Conservation (phyloP, 1,140 invertebrate species). For the Fopius arisanus region DNA sequence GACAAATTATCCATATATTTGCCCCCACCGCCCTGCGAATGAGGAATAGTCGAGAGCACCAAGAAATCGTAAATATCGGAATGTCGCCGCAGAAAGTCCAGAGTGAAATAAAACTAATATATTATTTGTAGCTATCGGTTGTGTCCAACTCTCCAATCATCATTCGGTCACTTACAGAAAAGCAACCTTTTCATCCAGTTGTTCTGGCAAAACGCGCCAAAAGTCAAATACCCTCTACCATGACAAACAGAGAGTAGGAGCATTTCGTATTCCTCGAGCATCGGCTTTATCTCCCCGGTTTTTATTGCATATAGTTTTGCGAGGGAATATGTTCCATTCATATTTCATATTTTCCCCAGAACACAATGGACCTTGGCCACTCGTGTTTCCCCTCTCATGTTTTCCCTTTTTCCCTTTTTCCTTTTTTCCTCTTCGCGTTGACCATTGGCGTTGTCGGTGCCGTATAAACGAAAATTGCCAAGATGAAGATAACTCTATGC, state of each 20-base stretch:
- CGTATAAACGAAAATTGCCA: conserved; percentile 31
- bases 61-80: conserved; percentile 22
- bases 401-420: conserved; percentile 7
- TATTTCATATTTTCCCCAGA: conserved; percentile 59
- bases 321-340: conserved; percentile 64
- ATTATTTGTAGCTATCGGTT: conserved; percentile 23
- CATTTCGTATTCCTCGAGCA: conserved; percentile 63
- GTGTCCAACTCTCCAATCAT: conserved; percentile 11
- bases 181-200: neutral
- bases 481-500: conserved; percentile 29
- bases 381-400: conserved; percentile 17
- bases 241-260: conserved; percentile 20
- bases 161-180: neutral
- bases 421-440: conserved; percentile 16
- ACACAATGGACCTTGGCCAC: conserved; percentile 11
- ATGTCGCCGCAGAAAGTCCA: neutral
- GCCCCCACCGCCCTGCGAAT: neutral
- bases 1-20: conserved; percentile 27
- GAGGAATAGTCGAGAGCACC: neutral
- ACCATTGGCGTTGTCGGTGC: neutral
- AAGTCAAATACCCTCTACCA: neutral
- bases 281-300: conserved; percentile 64
- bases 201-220: neutral
- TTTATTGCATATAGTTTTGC: conserved; percentile 55
- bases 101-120: conserved; percentile 28